Evolutionary conservation across 2,113 vertebrate genomes (phyloP), one percentile per base, ranked within the genome.

Genomic region (Rhineura floridana): DNA sequence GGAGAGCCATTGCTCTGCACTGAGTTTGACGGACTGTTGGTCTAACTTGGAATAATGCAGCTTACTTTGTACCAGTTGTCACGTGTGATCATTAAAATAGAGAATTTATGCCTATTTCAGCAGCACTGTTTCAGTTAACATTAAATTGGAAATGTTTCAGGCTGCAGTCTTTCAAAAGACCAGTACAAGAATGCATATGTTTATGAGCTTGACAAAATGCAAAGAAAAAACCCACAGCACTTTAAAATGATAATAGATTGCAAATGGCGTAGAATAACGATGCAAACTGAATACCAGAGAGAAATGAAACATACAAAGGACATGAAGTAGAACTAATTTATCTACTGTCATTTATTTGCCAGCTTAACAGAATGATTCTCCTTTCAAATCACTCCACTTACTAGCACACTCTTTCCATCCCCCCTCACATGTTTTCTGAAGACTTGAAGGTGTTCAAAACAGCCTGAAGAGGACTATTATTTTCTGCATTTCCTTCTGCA

Each of bases 301-400:
- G 63, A 42, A 55, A 69, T 69, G 75, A 65, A 79, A 50, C 33
- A 85, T 50, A 78, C 33, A 78, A 79, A 79, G 69, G 44, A 46
- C 59, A n/a, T 67, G 63, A 39, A 69, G 28, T 69, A 67, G n/a
- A 86, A 86, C 52, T 52, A 42, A 52, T 80, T 79, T 50, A 86
- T 79, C 62, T 39, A 77, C 13, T 65, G 44, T 36, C 21, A 42
- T 78, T 65, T 65, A 77, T 77, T 48, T 85, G 72, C 30, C 63
- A 77, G 59, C 21, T 65, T 65, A 36, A 77, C 44, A n/a, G 50
- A 48, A 21, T 63, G 13, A 86, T 63, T 63, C 36, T 62, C 4
- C 39, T 85, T 85, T 63, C 72, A 46, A 46, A 85, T 76, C 73
- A 85, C 44, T 63, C 59, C 21, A 77, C 21, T 77, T 36, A 65